Evolutionary conservation across 1,140 invertebrate genomes (phyloP).

Genomic region (Berghia stephanieae): DNA sequence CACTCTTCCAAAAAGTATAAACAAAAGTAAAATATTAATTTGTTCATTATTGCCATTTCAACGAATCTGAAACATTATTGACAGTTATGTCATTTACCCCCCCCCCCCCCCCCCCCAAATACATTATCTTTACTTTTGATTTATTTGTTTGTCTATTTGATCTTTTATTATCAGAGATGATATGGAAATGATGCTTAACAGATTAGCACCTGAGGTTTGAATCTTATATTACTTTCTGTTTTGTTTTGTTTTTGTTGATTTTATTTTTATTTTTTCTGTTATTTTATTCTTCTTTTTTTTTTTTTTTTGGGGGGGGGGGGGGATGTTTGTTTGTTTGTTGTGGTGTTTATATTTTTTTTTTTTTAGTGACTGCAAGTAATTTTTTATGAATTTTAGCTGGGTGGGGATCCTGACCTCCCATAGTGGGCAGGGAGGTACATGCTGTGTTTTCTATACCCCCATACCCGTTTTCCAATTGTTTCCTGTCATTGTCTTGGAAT

Average conservation of each 20-base stretch:
- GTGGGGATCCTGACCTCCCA: too few relatives aligned
- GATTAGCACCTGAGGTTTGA: constrained; percentile 26
- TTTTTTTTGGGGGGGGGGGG: neutral
- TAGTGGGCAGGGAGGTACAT: too few relatives aligned
- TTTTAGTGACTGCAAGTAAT: too few relatives aligned
- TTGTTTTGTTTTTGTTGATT: neutral
- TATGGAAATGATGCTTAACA: constrained; percentile 31
- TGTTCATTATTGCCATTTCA: neutral
- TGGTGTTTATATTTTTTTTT: neutral
- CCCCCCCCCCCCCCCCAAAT: neutral
- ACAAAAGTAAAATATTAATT: neutral
- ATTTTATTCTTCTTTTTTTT: neutral
- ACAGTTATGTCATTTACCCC: neutral
- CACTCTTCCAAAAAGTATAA: too few relatives aligned
- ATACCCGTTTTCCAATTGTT: too few relatives aligned
- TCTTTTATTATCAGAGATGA: constrained; percentile 22
- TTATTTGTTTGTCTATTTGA: neutral
- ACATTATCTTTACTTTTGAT: neutral
- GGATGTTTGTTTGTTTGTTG: neutral
- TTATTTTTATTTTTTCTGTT: neutral
- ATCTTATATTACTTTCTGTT: neutral
- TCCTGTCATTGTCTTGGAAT: too few relatives aligned
- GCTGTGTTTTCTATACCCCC: too few relatives aligned
- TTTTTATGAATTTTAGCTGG: too few relatives aligned
- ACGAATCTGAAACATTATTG: neutral